phyloP scores from a whole-genome alignment of 2,113 vertebrate species.

The Myrmecophaga tridactyla region DNA sequence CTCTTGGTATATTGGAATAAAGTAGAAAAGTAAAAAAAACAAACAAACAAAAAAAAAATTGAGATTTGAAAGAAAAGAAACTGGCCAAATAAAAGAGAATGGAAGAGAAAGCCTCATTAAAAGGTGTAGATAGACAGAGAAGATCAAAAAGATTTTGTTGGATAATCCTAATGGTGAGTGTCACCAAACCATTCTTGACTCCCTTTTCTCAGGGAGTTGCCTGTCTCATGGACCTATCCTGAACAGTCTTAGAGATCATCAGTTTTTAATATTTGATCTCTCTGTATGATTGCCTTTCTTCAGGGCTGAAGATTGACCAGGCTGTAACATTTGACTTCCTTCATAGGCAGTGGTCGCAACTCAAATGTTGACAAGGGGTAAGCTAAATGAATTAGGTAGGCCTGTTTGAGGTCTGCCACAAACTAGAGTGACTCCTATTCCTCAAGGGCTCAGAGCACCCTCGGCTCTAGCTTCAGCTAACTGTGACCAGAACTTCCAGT shows the following conservation, averaged over 20 bases:
- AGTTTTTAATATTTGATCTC: background rate
- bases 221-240: background rate
- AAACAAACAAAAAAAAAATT: too few relatives aligned
- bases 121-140: background rate
- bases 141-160: background rate
- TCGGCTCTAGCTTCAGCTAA: background rate
- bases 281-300: background rate
- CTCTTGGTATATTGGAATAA: too few relatives aligned
- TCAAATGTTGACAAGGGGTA: background rate
- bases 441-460: background rate
- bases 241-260: background rate
- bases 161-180: background rate
- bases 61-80: background rate
- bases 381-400: background rate
- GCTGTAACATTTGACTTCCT: background rate
- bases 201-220: background rate
- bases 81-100: background rate
- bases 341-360: background rate
- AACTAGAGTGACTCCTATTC: background rate
- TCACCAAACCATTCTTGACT: background rate
- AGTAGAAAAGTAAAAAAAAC: too few relatives aligned
- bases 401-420: background rate
- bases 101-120: background rate
- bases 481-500: background rate
- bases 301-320: background rate